Conservation (phyloP, 2,113 vertebrate species). For the Spea multiplicata region DNA sequence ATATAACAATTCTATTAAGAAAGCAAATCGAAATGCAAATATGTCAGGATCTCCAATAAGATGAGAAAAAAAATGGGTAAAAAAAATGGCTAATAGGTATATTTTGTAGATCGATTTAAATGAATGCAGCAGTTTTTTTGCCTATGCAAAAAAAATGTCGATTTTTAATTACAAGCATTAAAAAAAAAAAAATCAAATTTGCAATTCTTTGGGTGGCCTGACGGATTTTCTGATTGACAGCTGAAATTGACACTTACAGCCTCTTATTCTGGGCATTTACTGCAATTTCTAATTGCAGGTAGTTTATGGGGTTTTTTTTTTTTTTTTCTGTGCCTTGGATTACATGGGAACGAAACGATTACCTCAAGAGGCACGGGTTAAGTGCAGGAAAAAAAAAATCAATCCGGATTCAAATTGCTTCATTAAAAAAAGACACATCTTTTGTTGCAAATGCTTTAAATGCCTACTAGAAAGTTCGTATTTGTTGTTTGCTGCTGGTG, state of each 20-base stretch:
- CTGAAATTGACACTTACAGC: constrained; percentile 96
- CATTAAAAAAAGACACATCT: constrained; percentile 86
- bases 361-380: constrained; percentile 90
- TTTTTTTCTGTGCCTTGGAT: constrained; percentile 80
- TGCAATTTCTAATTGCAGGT: constrained; percentile 99
- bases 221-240: constrained; percentile 94
- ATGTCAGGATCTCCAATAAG: no score
- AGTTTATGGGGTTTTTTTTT: constrained; percentile 79
- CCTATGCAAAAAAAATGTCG: constrained; percentile 75
- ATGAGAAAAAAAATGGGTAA: no score
- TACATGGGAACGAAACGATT: constrained; percentile 89
- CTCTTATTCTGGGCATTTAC: constrained; percentile 91
- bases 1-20: no score
- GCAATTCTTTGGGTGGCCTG: constrained; percentile 96
- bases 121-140: constrained; percentile 74
- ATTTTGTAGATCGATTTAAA: constrained; percentile 61
- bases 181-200: constrained; percentile 97
- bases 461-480: constrained; percentile 81
- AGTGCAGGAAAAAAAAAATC: constrained; percentile 87
- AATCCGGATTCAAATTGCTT: constrained; percentile 95
- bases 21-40: no score
- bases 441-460: constrained; percentile 85
- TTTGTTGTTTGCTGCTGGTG: constrained; percentile 82
- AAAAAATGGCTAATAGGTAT: background rate
- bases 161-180: constrained; percentile 99